These are phyloP conservation scores for Xenopus petersii DNA, from an alignment of 2,797 vertebrate genomes.

Conservation along the genomic window DNA sequence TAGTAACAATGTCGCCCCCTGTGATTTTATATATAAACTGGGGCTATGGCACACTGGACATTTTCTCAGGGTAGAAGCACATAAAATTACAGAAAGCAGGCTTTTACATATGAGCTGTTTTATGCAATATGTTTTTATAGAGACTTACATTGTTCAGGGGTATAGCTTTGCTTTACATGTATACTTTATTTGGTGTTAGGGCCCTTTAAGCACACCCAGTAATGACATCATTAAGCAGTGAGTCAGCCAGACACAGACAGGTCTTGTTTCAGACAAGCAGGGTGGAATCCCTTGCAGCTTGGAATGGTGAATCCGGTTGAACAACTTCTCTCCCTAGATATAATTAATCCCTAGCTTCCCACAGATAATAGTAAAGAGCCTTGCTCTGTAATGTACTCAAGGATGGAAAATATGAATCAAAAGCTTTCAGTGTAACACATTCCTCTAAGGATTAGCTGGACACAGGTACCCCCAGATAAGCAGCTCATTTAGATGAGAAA, in stretches of 20 bases:
- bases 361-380: constrained; percentile 43
- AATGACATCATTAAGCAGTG: constrained; percentile 36
- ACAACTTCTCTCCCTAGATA: constrained; percentile 12
- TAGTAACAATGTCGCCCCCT: too few species aligned
- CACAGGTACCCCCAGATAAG: not conserved
- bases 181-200: too few species aligned
- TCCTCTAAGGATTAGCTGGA: constrained; percentile 14
- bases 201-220: constrained; percentile 51
- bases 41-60: too few species aligned
- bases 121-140: too few species aligned
- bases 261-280: constrained; percentile 34
- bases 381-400: not conserved
- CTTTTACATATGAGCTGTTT: too few species aligned
- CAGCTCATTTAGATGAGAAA: constrained; percentile 2
- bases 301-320: constrained; percentile 15
- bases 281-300: constrained; percentile 23
- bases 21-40: too few species aligned
- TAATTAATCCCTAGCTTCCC: constrained; percentile 9
- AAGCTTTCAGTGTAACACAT: constrained; percentile 2
- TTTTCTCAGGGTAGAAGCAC: too few species aligned
- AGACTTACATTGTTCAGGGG: too few species aligned
- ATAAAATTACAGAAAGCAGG: too few species aligned
- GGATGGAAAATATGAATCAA: constrained; percentile 1
- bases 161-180: too few species aligned
- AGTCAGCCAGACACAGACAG: constrained; percentile 20